These are phyloP conservation scores for Trichosurus vulpecula DNA, from an alignment of 2,797 vertebrate species.

Conservation along the genomic window DNA sequence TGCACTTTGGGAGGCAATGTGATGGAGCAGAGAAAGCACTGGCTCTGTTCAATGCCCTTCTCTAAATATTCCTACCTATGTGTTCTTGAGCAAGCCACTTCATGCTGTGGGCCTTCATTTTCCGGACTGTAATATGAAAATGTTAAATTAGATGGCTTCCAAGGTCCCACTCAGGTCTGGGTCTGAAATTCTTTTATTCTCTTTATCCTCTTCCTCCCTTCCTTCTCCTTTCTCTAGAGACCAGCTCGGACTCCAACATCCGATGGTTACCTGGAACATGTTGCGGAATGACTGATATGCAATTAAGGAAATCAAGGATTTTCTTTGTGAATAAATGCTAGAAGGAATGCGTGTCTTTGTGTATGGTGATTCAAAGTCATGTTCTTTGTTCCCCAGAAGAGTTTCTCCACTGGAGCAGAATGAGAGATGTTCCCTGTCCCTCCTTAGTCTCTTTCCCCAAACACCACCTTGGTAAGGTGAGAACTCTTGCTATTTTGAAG, in stretches of 20 bases:
- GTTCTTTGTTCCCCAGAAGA: background rate
- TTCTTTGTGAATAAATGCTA: conserved; percentile 15
- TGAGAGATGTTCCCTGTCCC: background rate
- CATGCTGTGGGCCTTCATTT: background rate
- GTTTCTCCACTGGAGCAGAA: background rate
- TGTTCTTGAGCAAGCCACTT: background rate
- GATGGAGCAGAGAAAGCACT: background rate
- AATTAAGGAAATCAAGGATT: background rate
- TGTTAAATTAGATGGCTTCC: background rate
- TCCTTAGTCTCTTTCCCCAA: background rate
- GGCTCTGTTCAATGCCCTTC: background rate
- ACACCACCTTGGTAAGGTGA: background rate
- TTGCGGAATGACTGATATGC: background rate
- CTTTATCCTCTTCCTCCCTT: background rate
- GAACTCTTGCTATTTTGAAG: background rate
- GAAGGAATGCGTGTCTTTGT: background rate
- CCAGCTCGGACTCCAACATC: background rate
- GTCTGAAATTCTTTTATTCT: background rate
- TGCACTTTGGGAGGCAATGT: background rate
- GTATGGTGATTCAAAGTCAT: background rate
- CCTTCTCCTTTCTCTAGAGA: background rate
- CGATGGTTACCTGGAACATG: background rate
- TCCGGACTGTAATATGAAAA: background rate
- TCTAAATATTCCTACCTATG: background rate
- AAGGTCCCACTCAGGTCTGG: background rate